Evolutionary conservation across 2,797 vertebrate genomes (phyloP).

Genomic region (Mormyrus hasselquistii): DNA sequence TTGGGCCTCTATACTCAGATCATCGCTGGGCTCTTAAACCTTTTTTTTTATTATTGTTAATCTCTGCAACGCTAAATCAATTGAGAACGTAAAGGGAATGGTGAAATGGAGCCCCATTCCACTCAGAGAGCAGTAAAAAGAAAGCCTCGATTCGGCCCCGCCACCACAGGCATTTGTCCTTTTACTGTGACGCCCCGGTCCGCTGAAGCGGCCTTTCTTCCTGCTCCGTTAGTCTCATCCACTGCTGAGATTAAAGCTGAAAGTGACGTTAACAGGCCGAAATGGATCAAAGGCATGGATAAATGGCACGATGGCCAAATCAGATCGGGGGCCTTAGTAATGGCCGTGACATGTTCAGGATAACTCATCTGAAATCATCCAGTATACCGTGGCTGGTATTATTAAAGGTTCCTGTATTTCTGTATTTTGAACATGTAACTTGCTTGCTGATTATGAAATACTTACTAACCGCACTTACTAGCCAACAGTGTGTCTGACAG

Average conservation of each 20-base stretch:
- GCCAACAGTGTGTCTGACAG: conserved; percentile 18
- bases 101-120: neutral
- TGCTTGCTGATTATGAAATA: conserved; percentile 15
- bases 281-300: conserved; percentile 10
- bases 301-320: conserved; percentile 9
- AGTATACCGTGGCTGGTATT: neutral
- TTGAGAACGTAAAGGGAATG: neutral
- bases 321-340: neutral
- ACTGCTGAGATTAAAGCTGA: conserved; percentile 5
- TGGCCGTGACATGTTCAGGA: neutral
- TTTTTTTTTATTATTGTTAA: neutral
- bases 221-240: neutral
- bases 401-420: neutral
- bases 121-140: neutral
- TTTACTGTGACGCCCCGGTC: neutral
- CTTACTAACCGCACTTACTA: conserved; percentile 13
- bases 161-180: neutral
- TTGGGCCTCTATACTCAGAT: neutral
- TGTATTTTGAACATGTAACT: conserved; percentile 28
- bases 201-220: neutral
- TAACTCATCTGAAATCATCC: neutral
- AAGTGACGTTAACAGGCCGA: neutral
- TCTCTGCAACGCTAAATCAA: neutral
- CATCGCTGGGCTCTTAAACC: neutral
- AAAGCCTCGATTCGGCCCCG: neutral